Conservation (phyloP, 2,797 vertebrate genomes). For the Tolypeutes matacus region DNA sequence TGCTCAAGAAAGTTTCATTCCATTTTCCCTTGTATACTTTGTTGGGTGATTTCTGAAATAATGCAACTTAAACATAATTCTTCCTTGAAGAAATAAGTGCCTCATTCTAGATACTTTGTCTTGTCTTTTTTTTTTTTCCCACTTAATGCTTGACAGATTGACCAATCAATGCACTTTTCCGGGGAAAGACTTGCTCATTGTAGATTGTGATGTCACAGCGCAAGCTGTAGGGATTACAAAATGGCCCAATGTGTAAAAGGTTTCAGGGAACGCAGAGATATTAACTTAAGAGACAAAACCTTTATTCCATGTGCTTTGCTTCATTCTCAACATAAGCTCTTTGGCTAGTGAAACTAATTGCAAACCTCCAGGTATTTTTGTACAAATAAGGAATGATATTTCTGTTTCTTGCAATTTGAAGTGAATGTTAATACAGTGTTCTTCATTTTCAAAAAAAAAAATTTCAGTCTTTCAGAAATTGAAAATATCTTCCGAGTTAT, state of each 20-base stretch:
- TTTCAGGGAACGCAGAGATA: slow-evolving; percentile 94
- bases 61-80: neutral
- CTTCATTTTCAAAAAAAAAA: slow-evolving; percentile 86
- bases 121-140: slow-evolving; percentile 90
- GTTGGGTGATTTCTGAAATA: neutral
- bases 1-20: neutral
- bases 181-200: slow-evolving; percentile 88
- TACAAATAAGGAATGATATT: slow-evolving; percentile 97
- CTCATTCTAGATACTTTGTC: slow-evolving; percentile 92
- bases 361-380: slow-evolving; percentile 99
- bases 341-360: slow-evolving; percentile 96
- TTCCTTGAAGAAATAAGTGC: slow-evolving; percentile 90
- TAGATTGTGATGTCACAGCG: slow-evolving; percentile 89
- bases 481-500: neutral
- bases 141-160: slow-evolving; percentile 89
- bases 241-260: slow-evolving; percentile 87
- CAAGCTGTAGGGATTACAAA: slow-evolving; percentile 90
- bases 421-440: slow-evolving; percentile 97
- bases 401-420: slow-evolving; percentile 99
- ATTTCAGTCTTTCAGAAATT: neutral
- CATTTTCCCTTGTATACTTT: neutral
- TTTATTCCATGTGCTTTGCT: slow-evolving; percentile 94
- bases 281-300: slow-evolving; percentile 91
- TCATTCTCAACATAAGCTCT: slow-evolving; percentile 95
- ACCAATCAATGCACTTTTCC: slow-evolving; percentile 86